A percentile compares a stretch with the other conserved stretches of the same genome.
These are phyloP conservation scores for Spongia lamella DNA, from an alignment of 37 sponge, comb jelly and placozoan genomes.

Conservation along the genomic window DNA sequence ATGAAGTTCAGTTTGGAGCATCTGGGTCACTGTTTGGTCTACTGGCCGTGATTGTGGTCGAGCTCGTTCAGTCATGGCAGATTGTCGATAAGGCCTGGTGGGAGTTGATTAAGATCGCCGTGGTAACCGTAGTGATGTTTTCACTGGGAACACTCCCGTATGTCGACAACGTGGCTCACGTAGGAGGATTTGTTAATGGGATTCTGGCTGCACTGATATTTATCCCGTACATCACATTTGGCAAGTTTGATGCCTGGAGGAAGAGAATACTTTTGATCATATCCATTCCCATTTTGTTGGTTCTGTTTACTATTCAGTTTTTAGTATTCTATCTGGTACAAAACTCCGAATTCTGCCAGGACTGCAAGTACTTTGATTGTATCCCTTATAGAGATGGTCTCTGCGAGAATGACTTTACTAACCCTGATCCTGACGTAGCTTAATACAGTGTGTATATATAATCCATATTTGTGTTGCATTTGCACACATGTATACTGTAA, in stretches of 20 bases:
- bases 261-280: conserved; percentile 79
- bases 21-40: conserved; percentile 88
- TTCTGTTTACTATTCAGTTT: conserved; percentile 73
- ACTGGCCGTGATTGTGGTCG: conserved; percentile 85
- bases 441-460: too few species aligned
- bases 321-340: conserved; percentile 86
- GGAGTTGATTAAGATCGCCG: conserved; percentile 77
- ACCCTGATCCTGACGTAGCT: conserved; percentile 39
- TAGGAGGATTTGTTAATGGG: conserved; percentile 92
- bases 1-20: conserved; percentile 80
- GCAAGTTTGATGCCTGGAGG: conserved; percentile 70
- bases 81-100: conserved; percentile 71
- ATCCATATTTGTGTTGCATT: too few species aligned
- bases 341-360: conserved; percentile 72
- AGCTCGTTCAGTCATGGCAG: conserved; percentile 91
- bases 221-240: conserved; percentile 96
- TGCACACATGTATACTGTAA: too few species aligned
- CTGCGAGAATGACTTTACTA: conserved; percentile 70
- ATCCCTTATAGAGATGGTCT: conserved; percentile 72
- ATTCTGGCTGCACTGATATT: conserved; percentile 84
- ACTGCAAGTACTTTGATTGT: conserved; percentile 91
- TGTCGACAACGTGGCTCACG: conserved; percentile 83
- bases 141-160: conserved; percentile 87
- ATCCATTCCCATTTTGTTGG: conserved; percentile 65
- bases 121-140: conserved; percentile 59